phyloP scores from a whole-genome alignment of 2,797 vertebrate species.

The Darevskia nairensis region DNA sequence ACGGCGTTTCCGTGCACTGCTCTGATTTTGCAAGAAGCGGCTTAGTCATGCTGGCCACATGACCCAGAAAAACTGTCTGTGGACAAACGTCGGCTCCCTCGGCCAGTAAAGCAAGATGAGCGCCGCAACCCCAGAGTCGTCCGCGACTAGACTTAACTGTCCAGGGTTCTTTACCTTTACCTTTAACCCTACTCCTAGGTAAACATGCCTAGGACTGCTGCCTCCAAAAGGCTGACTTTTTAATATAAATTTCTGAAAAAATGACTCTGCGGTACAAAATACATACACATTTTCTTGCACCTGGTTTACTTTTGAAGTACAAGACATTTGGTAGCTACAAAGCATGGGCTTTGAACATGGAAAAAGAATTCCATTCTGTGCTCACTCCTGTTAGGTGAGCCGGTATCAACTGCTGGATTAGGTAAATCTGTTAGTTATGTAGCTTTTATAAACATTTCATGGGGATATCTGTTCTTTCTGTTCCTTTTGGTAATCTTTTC shows the following conservation, averaged over 20 bases:
- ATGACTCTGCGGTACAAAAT: neutral
- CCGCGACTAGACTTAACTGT: too few species aligned
- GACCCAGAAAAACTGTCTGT: too few species aligned
- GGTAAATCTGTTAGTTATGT: slow-evolving; percentile 26
- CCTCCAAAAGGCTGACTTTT: neutral
- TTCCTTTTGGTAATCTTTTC: slow-evolving; percentile 28
- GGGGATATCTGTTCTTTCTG: neutral
- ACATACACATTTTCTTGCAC: neutral
- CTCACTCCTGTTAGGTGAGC: neutral
- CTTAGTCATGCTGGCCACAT: too few species aligned
- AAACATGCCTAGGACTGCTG: neutral
- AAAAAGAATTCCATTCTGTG: neutral
- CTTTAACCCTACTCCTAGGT: neutral
- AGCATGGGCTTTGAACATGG: neutral
- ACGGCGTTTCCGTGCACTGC: too few species aligned
- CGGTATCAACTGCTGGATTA: neutral
- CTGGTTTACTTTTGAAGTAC: neutral
- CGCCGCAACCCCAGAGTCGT: too few species aligned
- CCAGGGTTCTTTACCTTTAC: too few species aligned
- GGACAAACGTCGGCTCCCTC: too few species aligned
- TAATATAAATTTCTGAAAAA: neutral
- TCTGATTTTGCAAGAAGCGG: too few species aligned
- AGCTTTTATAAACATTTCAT: slow-evolving; percentile 38
- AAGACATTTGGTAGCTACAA: neutral
- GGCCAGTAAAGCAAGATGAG: too few species aligned